These are phyloP conservation scores for Hylaeus volcanicus DNA, from an alignment of 1,140 invertebrate species.

Conservation along the genomic window DNA sequence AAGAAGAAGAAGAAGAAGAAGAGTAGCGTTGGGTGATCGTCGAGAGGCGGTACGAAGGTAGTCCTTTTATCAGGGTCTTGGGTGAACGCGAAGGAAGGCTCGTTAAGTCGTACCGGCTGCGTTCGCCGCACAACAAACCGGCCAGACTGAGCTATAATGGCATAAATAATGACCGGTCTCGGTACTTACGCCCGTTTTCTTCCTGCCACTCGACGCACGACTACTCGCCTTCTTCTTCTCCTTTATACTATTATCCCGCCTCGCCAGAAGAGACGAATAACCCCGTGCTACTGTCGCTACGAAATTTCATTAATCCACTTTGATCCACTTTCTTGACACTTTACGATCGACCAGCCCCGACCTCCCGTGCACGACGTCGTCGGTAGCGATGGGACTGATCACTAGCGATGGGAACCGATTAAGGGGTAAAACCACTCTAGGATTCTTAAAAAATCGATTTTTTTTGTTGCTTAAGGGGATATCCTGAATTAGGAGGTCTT, in stretches of 20 bases:
- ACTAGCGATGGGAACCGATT: too few species aligned
- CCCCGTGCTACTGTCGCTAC: conserved; percentile 29
- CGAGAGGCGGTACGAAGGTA: conserved; percentile 43
- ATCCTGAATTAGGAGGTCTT: too few species aligned
- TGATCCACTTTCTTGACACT: conserved; percentile 21
- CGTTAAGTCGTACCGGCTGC: conserved; percentile 57
- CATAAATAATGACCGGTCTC: conserved; percentile 58
- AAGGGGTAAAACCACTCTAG: too few species aligned
- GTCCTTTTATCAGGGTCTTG: conserved; percentile 54
- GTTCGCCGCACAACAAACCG: conserved; percentile 35
- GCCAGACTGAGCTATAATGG: conserved; percentile 57
- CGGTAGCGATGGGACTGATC: too few species aligned
- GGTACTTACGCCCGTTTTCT: conserved; percentile 50
- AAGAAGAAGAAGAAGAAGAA: conserved; percentile 15
- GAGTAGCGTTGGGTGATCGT: conserved; percentile 32
- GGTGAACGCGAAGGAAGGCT: conserved; percentile 54
- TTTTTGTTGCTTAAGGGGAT: too few species aligned
- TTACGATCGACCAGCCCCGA: conserved; percentile 14
- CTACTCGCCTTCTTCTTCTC: conserved; percentile 18
- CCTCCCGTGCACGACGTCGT: not conserved
- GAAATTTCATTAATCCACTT: conserved; percentile 48
- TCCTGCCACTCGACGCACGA: conserved; percentile 48
- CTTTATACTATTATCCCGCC: conserved; percentile 13
- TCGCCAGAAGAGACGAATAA: conserved; percentile 15
- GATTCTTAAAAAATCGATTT: too few species aligned